Conservation (phyloP, 1,140 invertebrate species). For the Drosophila prosaltans region DNA sequence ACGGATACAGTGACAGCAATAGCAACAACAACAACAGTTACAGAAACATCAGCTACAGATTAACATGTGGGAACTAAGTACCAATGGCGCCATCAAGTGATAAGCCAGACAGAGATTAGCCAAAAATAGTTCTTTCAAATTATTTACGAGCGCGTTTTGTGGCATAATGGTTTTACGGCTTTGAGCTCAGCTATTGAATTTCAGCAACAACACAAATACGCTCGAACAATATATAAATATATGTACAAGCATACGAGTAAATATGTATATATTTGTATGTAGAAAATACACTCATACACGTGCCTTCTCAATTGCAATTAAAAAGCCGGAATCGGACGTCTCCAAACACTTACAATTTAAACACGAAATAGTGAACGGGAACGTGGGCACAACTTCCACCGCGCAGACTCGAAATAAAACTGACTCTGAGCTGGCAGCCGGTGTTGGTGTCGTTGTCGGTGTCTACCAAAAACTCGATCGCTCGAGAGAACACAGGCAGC, state of each 20-base stretch:
- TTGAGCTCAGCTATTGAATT: slow-evolving; percentile 39
- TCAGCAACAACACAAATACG: slow-evolving; percentile 44
- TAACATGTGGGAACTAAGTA: slow-evolving; percentile 11
- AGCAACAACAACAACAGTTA: not conserved
- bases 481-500: slow-evolving; percentile 62
- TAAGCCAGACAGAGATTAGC: slow-evolving; percentile 40
- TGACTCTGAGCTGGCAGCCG: slow-evolving; percentile 26
- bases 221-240: slow-evolving; percentile 8
- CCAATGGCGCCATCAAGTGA: slow-evolving; percentile 50
- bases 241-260: not conserved
- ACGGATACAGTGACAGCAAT: not conserved
- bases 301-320: slow-evolving; percentile 74
- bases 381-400: slow-evolving; percentile 55
- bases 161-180: slow-evolving; percentile 38
- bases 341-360: slow-evolving; percentile 65
- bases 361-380: slow-evolving; percentile 45
- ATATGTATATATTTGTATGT: slow-evolving; percentile 13
- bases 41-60: not conserved
- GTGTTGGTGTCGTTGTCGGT: slow-evolving; percentile 32
- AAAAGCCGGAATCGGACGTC: slow-evolving; percentile 72
- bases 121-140: slow-evolving; percentile 33
- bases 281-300: slow-evolving; percentile 46
- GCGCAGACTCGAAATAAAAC: slow-evolving; percentile 68
- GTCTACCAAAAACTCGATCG: slow-evolving; percentile 74
- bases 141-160: slow-evolving; percentile 23